Conservation (phyloP, 2,113 vertebrate species). For the Bujurquina vittata region DNA sequence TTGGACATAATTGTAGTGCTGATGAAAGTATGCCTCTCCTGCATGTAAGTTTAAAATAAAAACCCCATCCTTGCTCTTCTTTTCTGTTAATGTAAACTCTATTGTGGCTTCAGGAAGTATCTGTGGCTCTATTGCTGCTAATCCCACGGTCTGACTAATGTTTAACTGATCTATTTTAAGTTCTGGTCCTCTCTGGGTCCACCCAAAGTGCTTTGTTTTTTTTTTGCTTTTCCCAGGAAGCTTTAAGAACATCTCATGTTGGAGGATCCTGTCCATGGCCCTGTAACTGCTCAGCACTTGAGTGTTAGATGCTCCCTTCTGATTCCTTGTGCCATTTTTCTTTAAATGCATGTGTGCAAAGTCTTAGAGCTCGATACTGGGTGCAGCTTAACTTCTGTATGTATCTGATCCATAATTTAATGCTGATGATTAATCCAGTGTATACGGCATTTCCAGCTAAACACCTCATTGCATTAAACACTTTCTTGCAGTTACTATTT, state of each 20-base stretch:
- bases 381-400: neutral
- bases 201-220: neutral
- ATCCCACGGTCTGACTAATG: neutral
- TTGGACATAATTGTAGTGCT: neutral
- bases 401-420: neutral
- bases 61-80: neutral
- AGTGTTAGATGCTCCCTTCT: neutral
- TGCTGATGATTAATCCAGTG: neutral
- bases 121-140: neutral
- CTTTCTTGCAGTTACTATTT: neutral
- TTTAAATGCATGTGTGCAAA: neutral
- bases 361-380: neutral
- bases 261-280: neutral
- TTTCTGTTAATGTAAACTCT: neutral
- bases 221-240: neutral
- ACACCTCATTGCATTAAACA: neutral
- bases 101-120: neutral
- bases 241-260: neutral
- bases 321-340: neutral
- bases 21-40: neutral
- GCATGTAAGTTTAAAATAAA: neutral
- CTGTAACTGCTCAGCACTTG: neutral
- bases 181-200: neutral
- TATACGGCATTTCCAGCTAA: neutral
- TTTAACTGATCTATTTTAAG: neutral